These are phyloP conservation scores for Odontocerum albicorne DNA, from an alignment of 2,888 invertebrate species.

Conservation along the genomic window DNA sequence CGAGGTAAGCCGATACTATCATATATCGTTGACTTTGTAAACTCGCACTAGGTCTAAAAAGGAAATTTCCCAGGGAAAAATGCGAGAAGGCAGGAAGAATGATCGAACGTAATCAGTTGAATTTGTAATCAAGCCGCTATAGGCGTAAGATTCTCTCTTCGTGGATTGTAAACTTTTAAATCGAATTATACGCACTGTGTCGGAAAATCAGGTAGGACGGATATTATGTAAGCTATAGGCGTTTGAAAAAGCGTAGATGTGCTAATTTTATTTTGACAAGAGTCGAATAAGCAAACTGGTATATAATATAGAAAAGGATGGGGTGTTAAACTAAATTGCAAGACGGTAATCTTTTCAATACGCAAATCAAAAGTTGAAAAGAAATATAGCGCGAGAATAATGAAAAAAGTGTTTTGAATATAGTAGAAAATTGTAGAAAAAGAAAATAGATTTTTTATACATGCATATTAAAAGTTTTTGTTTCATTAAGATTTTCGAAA, in stretches of 20 bases:
- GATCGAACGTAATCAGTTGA: constrained; percentile 31
- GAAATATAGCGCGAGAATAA: too few relatives aligned
- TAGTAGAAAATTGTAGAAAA: too few relatives aligned
- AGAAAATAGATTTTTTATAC: too few relatives aligned
- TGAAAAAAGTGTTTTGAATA: too few relatives aligned
- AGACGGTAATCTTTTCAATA: too few relatives aligned
- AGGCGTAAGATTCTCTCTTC: constrained; percentile 11
- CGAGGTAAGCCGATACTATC: not conserved
- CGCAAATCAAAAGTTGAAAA: too few relatives aligned
- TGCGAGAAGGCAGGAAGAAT: constrained; percentile 19
- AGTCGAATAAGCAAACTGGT: too few relatives aligned
- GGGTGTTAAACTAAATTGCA: too few relatives aligned
- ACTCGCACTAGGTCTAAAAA: not conserved
- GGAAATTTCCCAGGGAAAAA: constrained; percentile 16
- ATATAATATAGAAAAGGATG: too few relatives aligned
- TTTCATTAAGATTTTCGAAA: too few relatives aligned
- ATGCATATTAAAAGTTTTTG: too few relatives aligned
- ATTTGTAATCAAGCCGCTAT: constrained; percentile 30
- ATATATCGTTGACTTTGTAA: not conserved
- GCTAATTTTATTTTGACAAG: too few relatives aligned
- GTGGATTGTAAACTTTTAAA: constrained; percentile 26
- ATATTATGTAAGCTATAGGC: not conserved
- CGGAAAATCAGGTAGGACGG: not conserved
- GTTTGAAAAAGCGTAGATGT: not conserved
- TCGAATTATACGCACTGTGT: constrained; percentile 23